Base-by-base conservation (phyloP, 1,140 invertebrate species). In the Probaryconus sp. region DNA sequence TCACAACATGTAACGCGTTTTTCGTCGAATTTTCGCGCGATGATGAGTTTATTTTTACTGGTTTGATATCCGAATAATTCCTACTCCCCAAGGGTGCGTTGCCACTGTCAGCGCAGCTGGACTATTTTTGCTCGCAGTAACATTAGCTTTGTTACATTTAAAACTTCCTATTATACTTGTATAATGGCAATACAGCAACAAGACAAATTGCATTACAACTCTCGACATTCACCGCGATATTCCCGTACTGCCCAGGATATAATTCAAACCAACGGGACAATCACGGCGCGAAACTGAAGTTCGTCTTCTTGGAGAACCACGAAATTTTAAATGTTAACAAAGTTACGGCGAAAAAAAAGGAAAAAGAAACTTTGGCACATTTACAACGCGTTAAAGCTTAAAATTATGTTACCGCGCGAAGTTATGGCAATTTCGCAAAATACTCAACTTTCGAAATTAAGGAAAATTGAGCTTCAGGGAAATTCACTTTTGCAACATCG, bases 11-110 rank as follows among this genome's bases (percentile, higher is more conserved):
- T 65, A 55, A 55, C 55, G 47, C 21, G 10, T 24, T 55, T 55
- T 47, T 64, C 51, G 38, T 47, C 31, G 21, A 65, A 42, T 65
- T 55, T 30, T 40, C 1, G 40, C 28, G 0, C 24, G 45, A 42
- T 20, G 56, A 53, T 51, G 18, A 65, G 50, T 55, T 65, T 53
- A 55, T 65, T 55, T 65, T 65, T 47, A 37, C 47, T 37, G 9
- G 14, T 43, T 24, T 43, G 16, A 65, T 65, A 47, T 28, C 42
- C 16, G 47, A 37, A 30, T 55, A 55, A 64, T 53, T 26, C 35
- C 40, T n/a, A 10, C 24, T 51, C 18, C 61, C 48, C 37, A 16
- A 42, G 38, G 30, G 37, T 16, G 28, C 10, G 18, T 35, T 11
- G 26, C 16, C 24, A 30, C 11, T 11, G 7, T 28, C 4, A 35